Conservation (phyloP, 1,140 invertebrate species). For the Cryptotermes secundus region DNA sequence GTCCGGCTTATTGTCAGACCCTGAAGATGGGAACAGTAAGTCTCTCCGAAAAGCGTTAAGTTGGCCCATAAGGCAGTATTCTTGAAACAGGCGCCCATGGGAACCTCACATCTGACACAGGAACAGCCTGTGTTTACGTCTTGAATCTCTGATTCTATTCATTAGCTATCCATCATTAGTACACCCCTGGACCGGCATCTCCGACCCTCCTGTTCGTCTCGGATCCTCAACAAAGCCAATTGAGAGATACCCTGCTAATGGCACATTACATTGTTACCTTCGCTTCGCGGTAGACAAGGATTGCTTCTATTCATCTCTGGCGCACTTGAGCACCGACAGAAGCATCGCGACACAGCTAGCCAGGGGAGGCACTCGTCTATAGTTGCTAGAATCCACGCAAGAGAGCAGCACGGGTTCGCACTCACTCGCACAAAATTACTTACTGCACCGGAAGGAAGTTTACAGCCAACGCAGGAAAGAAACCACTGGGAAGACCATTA, state of each 20-base stretch:
- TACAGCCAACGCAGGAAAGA: no score
- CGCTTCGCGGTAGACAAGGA: not conserved
- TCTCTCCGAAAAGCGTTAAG: no score
- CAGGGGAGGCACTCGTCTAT: not conserved
- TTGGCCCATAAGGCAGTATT: no score
- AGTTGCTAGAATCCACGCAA: not conserved
- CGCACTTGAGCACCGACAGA: not conserved
- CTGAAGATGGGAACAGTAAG: no score
- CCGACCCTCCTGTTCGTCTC: slow-evolving; percentile 36
- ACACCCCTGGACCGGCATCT: not conserved
- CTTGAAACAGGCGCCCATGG: no score
- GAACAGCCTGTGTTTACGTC: no score
- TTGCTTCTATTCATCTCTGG: slow-evolving; percentile 38
- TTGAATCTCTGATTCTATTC: not conserved
- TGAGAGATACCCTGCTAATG: slow-evolving; percentile 49
- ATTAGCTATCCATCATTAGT: not conserved
- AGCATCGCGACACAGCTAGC: no score
- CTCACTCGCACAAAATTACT: no score
- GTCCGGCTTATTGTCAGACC: no score
- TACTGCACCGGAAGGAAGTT: no score
- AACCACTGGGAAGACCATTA: no score
- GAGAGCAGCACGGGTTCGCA: not conserved
- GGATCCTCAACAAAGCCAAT: slow-evolving; percentile 47
- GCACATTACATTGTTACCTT: slow-evolving; percentile 50
- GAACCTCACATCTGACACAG: no score